A percentile compares a stretch with the other conserved stretches of the same genome.
These are phyloP conservation scores for Centropus bengalensis DNA, from an alignment of 2,113 vertebrate genomes.

Conservation along the genomic window DNA sequence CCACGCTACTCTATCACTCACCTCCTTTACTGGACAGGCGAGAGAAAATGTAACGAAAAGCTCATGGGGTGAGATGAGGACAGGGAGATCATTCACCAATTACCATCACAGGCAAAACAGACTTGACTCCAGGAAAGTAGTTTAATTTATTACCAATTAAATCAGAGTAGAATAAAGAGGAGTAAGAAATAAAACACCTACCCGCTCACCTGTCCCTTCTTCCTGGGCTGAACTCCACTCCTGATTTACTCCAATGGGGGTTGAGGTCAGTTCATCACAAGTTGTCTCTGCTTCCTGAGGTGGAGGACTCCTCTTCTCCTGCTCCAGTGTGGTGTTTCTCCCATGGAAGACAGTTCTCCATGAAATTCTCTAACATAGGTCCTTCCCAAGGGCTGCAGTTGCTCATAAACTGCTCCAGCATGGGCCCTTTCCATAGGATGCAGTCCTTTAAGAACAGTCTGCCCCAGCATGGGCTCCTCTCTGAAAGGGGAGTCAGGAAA, in stretches of 20 bases:
- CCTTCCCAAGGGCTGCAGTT: neutral
- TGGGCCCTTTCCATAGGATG: neutral
- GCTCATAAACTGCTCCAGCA: accelerated
- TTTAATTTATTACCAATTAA: neutral
- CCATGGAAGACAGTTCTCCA: no score
- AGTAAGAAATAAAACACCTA: no score
- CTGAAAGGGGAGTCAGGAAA: no score
- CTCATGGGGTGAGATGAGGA: neutral
- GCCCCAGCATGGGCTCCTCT: no score
- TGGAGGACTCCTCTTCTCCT: neutral
- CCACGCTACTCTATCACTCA: neutral
- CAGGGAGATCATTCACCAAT: neutral
- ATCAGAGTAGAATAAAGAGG: neutral
- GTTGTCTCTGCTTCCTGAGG: neutral
- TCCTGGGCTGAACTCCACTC: neutral
- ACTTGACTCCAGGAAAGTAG: neutral
- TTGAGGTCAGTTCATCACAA: neutral
- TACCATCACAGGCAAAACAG: neutral
- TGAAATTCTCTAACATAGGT: neutral
- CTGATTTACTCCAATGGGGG: neutral
- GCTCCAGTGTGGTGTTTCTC: no score
- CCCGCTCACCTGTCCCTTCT: neutral
- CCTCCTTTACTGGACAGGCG: neutral
- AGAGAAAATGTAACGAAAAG: neutral
- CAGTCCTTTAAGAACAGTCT: no score